Conservation (phyloP, 1,140 invertebrate genomes). For the Drosophila ercepeae region DNA sequence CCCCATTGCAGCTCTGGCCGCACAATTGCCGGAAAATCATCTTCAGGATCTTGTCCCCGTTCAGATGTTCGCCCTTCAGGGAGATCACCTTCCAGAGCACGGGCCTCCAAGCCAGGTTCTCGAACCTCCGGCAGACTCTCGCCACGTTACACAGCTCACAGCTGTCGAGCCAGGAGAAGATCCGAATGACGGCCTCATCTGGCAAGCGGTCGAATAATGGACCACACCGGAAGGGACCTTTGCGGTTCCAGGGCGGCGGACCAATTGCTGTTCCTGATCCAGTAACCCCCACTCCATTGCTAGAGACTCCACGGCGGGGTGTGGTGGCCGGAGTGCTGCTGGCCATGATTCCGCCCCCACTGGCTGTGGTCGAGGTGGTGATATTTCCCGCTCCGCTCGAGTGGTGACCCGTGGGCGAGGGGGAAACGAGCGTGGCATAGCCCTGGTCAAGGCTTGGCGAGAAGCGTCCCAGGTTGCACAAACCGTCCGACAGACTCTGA, state of each 20-base stretch:
- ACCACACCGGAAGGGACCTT: constrained; percentile 73
- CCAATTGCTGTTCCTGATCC: constrained; percentile 49
- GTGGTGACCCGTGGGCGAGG: constrained; percentile 84
- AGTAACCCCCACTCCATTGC: constrained; percentile 19
- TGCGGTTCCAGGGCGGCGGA: constrained; percentile 77
- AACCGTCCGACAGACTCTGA: constrained; percentile 77
- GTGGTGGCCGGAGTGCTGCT: constrained; percentile 74
- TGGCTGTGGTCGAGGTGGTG: constrained; percentile 61
- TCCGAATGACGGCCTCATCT: constrained; percentile 86
- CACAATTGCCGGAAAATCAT: constrained; percentile 87
- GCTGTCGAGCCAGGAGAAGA: constrained; percentile 91
- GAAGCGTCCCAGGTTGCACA: constrained; percentile 83
- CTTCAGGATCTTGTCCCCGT: constrained; percentile 89
- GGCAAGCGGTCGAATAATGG: constrained; percentile 85
- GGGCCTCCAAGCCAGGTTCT: constrained; percentile 92
- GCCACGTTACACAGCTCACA: constrained; percentile 91
- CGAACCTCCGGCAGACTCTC: constrained; percentile 92
- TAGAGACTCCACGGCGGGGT: constrained; percentile 46
- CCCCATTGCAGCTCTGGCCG: constrained; percentile 85
- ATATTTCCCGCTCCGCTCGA: constrained; percentile 44
- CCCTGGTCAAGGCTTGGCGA: constrained; percentile 89
- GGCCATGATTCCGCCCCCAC: constrained; percentile 57
- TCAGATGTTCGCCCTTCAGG: constrained; percentile 87
- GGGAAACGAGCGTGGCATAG: constrained; percentile 89
- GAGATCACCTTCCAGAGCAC: constrained; percentile 89